Evolutionary conservation across 2,888 invertebrate species (phyloP).

Genomic region (Pollenia angustigena): DNA sequence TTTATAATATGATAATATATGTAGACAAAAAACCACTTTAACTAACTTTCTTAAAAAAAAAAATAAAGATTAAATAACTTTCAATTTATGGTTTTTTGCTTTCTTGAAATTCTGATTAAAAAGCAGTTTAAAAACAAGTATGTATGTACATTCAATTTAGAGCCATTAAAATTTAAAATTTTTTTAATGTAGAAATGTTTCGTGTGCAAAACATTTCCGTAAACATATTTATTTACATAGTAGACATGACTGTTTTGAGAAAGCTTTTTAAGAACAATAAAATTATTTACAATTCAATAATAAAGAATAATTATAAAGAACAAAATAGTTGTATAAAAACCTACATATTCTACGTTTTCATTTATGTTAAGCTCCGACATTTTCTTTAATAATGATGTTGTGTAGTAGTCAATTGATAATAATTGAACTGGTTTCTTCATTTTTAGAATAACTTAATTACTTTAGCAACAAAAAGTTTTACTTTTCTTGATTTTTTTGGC

Average conservation of each 20-base stretch:
- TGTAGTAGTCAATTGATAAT: background rate
- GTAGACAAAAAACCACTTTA: too few species aligned
- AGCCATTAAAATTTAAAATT: background rate
- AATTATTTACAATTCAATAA: slow-evolving; percentile 16
- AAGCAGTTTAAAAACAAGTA: background rate
- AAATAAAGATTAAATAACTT: slow-evolving; percentile 3
- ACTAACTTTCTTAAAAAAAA: too few species aligned
- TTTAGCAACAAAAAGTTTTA: slow-evolving; percentile 26
- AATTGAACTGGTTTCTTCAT: slow-evolving; percentile 26
- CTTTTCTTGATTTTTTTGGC: slow-evolving; percentile 20
- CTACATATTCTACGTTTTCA: background rate
- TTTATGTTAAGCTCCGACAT: background rate
- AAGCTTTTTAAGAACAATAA: slow-evolving; percentile 18
- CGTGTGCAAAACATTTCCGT: slow-evolving; percentile 22
- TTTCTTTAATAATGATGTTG: background rate
- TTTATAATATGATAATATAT: too few species aligned
- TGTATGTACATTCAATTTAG: background rate
- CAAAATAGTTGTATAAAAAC: background rate
- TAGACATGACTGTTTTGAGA: background rate
- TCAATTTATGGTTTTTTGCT: background rate
- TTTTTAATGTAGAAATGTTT: background rate
- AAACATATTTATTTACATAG: slow-evolving; percentile 20
- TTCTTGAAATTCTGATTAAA: background rate
- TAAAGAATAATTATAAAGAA: background rate
- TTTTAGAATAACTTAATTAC: background rate